Evolutionary conservation across 1,140 invertebrate species (phyloP), one percentile per base, ranked within the genome.

Genomic region (Tribolium madens): DNA sequence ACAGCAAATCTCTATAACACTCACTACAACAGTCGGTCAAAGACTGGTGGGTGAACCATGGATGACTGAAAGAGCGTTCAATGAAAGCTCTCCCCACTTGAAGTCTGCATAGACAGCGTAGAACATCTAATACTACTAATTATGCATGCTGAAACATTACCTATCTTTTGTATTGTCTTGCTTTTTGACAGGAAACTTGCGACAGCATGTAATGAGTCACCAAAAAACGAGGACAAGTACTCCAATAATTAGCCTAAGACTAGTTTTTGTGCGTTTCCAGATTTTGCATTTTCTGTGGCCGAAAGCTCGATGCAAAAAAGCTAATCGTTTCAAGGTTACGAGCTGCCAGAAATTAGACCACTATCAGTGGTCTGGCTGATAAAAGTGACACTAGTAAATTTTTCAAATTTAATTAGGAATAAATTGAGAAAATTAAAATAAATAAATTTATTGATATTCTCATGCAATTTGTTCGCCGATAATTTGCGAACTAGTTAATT

Each of bases 41-140:
- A 60, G 60, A 75, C 73, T 75, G 73, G 57, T 75, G 53, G 46
- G 73, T 68, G 73, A 68, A 68, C 53, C 57, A 33, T 18, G 42
- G 53, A 68, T 68, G 73, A 73, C 47, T 60, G 64, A 75, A 68
- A 75, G 53, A 75, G 64, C 57, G 53, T 75, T 68, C 73, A 75
- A 75, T 75, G 53, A 68, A 75, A 75, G 73, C 73, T 75, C 64
- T 50, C 60, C 73, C 73, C 73, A 75, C 73, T 33, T 68, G 13
- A 17, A 68, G 13, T 17, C 14, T n/a, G 52, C 57, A 47, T 46
- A 50, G 73, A 75, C 53, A 64, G 26, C 57, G 57, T 64, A 64
- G 14, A 64, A 64, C 14, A 64, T 64, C 57, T 64, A 53, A 60
- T 60, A 64, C 57, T 64, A 75, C 46, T 68, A 75, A 75, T 75